Conservation (phyloP, 2,797 vertebrate species). For the Sparus aurata region DNA sequence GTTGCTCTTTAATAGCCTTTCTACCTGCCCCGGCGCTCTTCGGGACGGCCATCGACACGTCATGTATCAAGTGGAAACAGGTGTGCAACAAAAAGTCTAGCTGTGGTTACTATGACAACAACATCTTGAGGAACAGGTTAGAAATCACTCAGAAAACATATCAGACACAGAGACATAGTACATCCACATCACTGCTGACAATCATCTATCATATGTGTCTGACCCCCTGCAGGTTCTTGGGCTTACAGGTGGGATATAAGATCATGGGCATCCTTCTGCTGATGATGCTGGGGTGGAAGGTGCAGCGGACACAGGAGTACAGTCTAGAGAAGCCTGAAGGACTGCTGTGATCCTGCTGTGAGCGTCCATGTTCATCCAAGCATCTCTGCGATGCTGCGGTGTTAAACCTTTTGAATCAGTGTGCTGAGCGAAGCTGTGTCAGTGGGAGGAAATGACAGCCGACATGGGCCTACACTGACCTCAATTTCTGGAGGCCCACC, state of each 20-base stretch:
- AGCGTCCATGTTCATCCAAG: constrained; percentile 2
- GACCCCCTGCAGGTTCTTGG: constrained; percentile 88
- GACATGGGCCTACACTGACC: constrained; percentile 35
- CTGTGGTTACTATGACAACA: constrained; percentile 94
- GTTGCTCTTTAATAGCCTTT: constrained; percentile 86
- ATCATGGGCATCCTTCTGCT: constrained; percentile 88
- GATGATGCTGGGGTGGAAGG: constrained; percentile 89
- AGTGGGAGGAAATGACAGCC: constrained; percentile 17
- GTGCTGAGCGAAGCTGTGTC: constrained; percentile 28
- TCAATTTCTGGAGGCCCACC: constrained; percentile 31
- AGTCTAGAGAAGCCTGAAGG: constrained; percentile 87
- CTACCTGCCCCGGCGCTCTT: constrained; percentile 92
- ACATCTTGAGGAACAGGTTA: constrained; percentile 91
- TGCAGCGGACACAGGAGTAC: constrained; percentile 91
- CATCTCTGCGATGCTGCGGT: constrained; percentile 22
- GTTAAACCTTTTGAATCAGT: constrained; percentile 25
- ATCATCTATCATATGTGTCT: background rate
- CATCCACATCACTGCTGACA: background rate
- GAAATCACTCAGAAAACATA: constrained; percentile 5
- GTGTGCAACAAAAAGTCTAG: constrained; percentile 85
- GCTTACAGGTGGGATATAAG: constrained; percentile 94
- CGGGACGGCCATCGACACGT: constrained; percentile 91
- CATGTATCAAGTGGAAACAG: constrained; percentile 91
- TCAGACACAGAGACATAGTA: background rate
- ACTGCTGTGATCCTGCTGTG: constrained; percentile 45